Conservation (phyloP, 2,113 vertebrate genomes). For the Brachyistius frenatus region DNA sequence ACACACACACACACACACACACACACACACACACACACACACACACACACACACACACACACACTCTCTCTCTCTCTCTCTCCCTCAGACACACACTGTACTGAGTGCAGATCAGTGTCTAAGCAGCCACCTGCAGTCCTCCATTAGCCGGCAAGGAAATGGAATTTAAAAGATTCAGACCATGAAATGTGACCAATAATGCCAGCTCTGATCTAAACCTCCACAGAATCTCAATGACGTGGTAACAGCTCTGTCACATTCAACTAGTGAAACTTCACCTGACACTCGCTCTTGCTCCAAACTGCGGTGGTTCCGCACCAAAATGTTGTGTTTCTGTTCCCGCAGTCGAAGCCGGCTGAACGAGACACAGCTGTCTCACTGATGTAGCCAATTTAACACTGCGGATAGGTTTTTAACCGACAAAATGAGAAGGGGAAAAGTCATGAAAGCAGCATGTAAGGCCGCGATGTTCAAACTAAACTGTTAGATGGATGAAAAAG, state of each 20-base stretch:
- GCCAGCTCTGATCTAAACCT: conserved; percentile 61
- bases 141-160: conserved; percentile 62
- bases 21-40: neutral
- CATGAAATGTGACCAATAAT: conserved; percentile 76
- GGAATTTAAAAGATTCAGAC: conserved; percentile 71
- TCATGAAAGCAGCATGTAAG: neutral
- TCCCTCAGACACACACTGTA: conserved; percentile 10
- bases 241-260: conserved; percentile 52
- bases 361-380: neutral
- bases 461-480: neutral
- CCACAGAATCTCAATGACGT: conserved; percentile 70
- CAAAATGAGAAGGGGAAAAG: neutral
- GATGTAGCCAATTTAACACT: conserved; percentile 20
- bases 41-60: neutral
- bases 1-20: neutral
- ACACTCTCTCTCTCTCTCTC: neutral
- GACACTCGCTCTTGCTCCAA: conserved; percentile 21
- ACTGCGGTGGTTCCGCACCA: neutral
- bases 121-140: conserved; percentile 59
- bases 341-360: neutral
- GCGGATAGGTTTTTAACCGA: neutral
- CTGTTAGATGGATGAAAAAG: too few species aligned
- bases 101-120: conserved; percentile 58
- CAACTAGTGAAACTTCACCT: conserved; percentile 38
- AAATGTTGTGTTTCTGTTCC: neutral